Evolutionary conservation across 1,140 invertebrate species (phyloP).

Genomic region (Venustaconcha ellipsiformis): DNA sequence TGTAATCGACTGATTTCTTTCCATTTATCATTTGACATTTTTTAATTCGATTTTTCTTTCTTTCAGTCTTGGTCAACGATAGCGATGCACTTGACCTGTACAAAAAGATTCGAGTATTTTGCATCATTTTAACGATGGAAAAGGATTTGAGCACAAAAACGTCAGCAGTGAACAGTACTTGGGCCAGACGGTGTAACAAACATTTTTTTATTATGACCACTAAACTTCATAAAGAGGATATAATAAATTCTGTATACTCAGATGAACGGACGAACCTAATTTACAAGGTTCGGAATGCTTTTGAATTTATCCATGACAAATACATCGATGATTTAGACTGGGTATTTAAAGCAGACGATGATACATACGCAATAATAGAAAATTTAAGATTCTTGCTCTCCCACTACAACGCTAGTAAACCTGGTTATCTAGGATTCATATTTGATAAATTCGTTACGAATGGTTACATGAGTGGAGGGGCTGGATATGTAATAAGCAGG

Average conservation of each 20-base stretch:
- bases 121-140: conserved; percentile 34
- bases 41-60: too few species aligned
- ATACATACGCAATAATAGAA: conserved; percentile 89
- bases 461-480: conserved; percentile 46
- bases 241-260: conserved; percentile 16
- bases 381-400: conserved; percentile 90
- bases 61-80: too few species aligned
- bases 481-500: conserved; percentile 45
- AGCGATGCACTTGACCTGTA: background rate
- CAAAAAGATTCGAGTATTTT: conserved; percentile 30
- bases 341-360: conserved; percentile 60
- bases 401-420: conserved; percentile 44
- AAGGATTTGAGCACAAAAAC: conserved; percentile 26
- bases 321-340: conserved; percentile 51
- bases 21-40: too few species aligned
- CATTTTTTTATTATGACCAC: conserved; percentile 31
- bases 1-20: too few species aligned
- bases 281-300: conserved; percentile 29
- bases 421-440: conserved; percentile 46
- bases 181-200: conserved; percentile 40
- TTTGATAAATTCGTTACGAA: conserved; percentile 39
- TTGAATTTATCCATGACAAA: conserved; percentile 28
- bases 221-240: conserved; percentile 14
- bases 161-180: conserved; percentile 35
- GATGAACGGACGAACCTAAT: conserved; percentile 31